A percentile compares a stretch with the other conserved stretches of the same genome.
Evolutionary conservation across 2,113 vertebrate genomes (phyloP).

Genomic region (Eulemur macaco): DNA sequence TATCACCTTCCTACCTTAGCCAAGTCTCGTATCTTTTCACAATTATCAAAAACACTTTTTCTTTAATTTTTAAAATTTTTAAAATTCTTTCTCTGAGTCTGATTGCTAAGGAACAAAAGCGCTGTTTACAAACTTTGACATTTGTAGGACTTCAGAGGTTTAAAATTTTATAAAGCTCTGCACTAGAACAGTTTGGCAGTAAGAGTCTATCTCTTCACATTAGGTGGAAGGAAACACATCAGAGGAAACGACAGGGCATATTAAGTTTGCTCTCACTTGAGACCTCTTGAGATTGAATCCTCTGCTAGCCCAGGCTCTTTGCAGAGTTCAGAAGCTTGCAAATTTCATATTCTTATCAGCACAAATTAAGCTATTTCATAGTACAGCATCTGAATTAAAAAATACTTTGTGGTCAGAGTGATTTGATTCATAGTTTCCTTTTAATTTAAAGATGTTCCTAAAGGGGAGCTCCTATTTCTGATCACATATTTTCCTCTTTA

Average conservation of each 20-base stretch:
- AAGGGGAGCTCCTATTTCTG: background rate
- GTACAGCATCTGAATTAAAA: background rate
- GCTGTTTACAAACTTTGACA: background rate
- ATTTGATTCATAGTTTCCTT: background rate
- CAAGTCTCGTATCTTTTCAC: background rate
- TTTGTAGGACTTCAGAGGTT: background rate
- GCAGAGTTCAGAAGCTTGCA: background rate
- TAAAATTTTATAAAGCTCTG: background rate
- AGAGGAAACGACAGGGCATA: background rate
- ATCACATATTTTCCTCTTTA: background rate
- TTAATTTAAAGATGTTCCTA: background rate
- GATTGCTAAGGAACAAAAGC: too few relatives aligned
- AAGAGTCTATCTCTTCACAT: background rate
- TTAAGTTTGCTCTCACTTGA: background rate
- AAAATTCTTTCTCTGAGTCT: too few relatives aligned
- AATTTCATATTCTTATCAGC: background rate
- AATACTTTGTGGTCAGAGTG: background rate
- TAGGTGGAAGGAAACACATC: background rate
- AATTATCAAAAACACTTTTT: background rate
- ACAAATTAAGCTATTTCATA: background rate
- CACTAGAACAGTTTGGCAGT: background rate
- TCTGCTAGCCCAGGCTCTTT: background rate
- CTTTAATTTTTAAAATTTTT: too few relatives aligned
- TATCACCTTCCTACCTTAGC: background rate
- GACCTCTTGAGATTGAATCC: background rate